Evolutionary conservation across 2,113 vertebrate genomes (phyloP).

Genomic region (Notarius quadriscutis): DNA sequence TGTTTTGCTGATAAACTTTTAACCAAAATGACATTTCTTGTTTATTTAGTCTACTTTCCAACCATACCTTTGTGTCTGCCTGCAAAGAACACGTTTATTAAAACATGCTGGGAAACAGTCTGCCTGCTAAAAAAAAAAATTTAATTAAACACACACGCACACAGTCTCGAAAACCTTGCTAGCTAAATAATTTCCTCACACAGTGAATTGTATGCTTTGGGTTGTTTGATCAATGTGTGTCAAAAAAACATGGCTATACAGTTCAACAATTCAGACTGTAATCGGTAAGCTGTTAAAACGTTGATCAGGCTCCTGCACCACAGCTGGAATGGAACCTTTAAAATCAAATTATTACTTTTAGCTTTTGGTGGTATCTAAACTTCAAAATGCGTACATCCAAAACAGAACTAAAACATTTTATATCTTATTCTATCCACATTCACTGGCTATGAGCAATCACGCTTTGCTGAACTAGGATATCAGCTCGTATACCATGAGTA

Average conservation of each 20-base stretch:
- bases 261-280: neutral
- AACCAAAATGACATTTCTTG: neutral
- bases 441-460: too few species aligned
- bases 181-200: neutral
- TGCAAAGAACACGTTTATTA: neutral
- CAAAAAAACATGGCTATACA: neutral
- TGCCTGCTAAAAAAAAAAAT: neutral
- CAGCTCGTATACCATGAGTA: too few species aligned
- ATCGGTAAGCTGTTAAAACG: neutral
- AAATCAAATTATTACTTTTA: neutral
- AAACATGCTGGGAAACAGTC: neutral
- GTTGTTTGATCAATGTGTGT: neutral
- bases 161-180: neutral
- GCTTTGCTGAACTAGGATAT: too few species aligned
- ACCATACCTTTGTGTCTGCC: neutral
- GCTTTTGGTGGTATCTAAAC: neutral
- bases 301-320: neutral
- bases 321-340: neutral
- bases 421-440: neutral
- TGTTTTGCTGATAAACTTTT: neutral
- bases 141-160: too few species aligned
- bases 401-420: neutral
- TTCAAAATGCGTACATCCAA: neutral
- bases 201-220: neutral
- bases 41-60: constrained; percentile 2